Base-by-base conservation (phyloP, 2,888 invertebrate species). In the Mimumesa dahlbomi region DNA sequence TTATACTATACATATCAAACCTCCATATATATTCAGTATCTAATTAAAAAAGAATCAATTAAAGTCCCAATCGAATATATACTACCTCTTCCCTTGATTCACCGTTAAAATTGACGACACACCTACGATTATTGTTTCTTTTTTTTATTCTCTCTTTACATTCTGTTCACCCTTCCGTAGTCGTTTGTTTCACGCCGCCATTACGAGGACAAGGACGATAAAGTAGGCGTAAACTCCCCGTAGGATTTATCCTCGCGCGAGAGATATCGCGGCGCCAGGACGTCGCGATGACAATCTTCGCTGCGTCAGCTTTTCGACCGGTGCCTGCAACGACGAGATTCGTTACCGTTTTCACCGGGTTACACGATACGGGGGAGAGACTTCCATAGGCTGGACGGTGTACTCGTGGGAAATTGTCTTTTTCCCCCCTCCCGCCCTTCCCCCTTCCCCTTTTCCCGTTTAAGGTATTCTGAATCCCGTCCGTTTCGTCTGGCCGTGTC, bases 401-500 rank as follows among this genome's bases (percentile, higher is more conserved):
- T 5, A 14, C n/a, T 9, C 69, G 61, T 62, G 71, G 66, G 69
- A 72, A 59, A 72, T 58, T 57, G 57, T 11, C 63, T 56, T 54
- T 61, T 54, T 53, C 53, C 40, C 42, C 49, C 40, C 5, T 2
- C 18, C 38, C 4, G n/a, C 43, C 21, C 16, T 45, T 5, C 25
- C n/a, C n/a, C n/a, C 7, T 11, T 36, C 16, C 22, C 16, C 61
- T 46, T 29, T 49, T 49, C 22, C 49, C 50, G 13, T 18, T n/a
- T n/a, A n/a, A n/a, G n/a, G n/a, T n/a, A n/a, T n/a, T n/a, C n/a
- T n/a, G n/a, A n/a, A n/a, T n/a, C n/a, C n/a, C n/a, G n/a, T n/a
- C n/a, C n/a, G 21, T 65, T 46, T 29, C 54, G 54, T 31, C 49
- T 46, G 13, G 18, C 21, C 29, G 45, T 61, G 45, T 61, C 56